Conservation (phyloP, 2,888 invertebrate genomes). For the Trissolcus brochymenae region DNA sequence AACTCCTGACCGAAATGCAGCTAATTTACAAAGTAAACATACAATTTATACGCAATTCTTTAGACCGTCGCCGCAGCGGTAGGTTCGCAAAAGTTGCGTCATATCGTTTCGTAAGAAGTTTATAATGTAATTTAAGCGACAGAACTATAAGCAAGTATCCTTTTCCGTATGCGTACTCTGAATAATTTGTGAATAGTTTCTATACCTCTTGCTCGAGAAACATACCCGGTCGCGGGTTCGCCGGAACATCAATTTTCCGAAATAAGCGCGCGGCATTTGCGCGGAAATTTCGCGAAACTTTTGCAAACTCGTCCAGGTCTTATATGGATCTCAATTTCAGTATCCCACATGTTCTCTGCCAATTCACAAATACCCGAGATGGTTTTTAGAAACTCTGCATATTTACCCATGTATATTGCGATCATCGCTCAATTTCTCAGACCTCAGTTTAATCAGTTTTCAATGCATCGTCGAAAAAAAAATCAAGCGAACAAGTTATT, state of each 20-base stretch:
- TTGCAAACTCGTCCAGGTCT: conserved; percentile 63
- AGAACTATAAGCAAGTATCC: conserved; percentile 32
- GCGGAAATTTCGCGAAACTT: conserved; percentile 61
- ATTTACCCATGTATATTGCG: conserved; percentile 39
- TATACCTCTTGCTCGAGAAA: conserved; percentile 51
- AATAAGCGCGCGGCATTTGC: conserved; percentile 65
- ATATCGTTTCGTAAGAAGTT: conserved; percentile 39
- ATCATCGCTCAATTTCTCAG: conserved; percentile 38
- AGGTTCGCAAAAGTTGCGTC: conserved; percentile 29
- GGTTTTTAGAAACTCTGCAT: conserved; percentile 36
- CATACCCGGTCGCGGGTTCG: conserved; percentile 45
- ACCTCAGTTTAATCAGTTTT: conserved; percentile 8
- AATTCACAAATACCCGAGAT: conserved; percentile 62
- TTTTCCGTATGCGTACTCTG: conserved; percentile 36
- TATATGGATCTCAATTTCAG: conserved; percentile 64
- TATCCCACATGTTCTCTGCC: conserved; percentile 66
- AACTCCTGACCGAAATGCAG: neutral
- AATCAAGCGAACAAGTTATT: too few species aligned
- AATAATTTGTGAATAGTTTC: conserved; percentile 55
- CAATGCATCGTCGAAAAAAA: too few species aligned
- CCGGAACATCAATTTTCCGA: conserved; percentile 66
- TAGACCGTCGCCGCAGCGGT: neutral
- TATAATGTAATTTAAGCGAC: conserved; percentile 37
- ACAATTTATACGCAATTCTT: conserved; percentile 31
- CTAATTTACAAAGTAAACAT: conserved; percentile 21